Percentiles rank a stretch among this genome's conserved stretches.
phyloP scores from a whole-genome alignment of 92 coral and sea anemone genomes.

The Paramuricea clavata region DNA sequence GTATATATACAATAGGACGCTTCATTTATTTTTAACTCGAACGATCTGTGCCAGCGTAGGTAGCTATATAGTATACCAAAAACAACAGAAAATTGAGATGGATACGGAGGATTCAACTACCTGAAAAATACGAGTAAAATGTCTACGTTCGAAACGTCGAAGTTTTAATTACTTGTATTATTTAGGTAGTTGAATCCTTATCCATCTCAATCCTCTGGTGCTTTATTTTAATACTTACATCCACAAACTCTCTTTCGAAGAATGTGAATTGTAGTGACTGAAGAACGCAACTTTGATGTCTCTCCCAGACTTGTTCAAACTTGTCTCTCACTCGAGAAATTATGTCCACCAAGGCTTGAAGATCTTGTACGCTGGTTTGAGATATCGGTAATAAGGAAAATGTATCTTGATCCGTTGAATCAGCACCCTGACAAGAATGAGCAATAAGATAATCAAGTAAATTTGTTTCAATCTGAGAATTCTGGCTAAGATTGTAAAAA shows the following conservation, averaged over 20 bases:
- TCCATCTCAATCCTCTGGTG: not conserved
- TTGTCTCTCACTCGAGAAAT: conserved; percentile 68
- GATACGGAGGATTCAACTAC: too few species aligned
- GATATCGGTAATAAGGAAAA: conserved; percentile 68
- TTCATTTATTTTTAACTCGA: too few species aligned
- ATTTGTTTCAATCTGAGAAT: too few species aligned
- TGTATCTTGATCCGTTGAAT: not conserved
- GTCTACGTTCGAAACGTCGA: too few species aligned
- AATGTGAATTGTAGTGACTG: conserved; percentile 85
- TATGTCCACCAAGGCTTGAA: conserved; percentile 71
- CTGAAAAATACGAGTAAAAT: too few species aligned
- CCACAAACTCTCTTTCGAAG: conserved; percentile 86
- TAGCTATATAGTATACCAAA: too few species aligned
- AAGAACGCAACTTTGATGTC: conserved; percentile 74
- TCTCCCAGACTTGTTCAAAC: conserved; percentile 82
- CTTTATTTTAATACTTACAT: conserved; percentile 46
- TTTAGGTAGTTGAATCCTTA: too few species aligned
- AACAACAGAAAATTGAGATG: too few species aligned
- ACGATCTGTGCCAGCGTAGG: too few species aligned
- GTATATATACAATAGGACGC: too few species aligned
- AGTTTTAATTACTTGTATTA: too few species aligned
- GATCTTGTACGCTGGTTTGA: conserved; percentile 81
- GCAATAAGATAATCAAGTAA: not conserved
- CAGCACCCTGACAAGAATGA: conserved; percentile 14
- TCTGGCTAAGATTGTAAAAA: conserved; percentile 20